Evolutionary conservation across 2,888 invertebrate species (phyloP), one percentile per base, ranked within the genome.

Genomic region (Cloeon dipterum): DNA sequence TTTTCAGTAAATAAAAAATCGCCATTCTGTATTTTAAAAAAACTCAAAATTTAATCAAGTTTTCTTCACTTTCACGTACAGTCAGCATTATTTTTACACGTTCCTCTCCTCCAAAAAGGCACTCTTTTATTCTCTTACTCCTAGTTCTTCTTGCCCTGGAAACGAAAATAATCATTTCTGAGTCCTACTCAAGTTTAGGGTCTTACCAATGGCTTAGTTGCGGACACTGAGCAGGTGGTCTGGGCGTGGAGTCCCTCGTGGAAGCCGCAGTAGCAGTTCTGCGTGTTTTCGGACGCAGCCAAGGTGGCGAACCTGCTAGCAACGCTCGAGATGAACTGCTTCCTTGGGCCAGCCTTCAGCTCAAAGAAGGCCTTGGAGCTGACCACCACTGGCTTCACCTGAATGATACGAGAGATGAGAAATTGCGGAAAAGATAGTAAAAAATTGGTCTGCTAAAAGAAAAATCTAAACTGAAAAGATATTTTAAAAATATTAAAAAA

Each of bases 291-390:
- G 11, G 45, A 46, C n/a, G 46, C 44, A 17, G 57, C 45, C 23
- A 50, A 49, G 18, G 53, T 52, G 20, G 46, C 51, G 35, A 59
- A 46, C 41, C 51, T 50, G 39, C 50, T 50, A 2, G 55, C 51
- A 3, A 49, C 47, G 4, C 69, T 59, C 46, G 65, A 63, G 19
- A 69, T 44, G 56, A 62, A 73, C 52, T 67, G 65, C 52, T 71
- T 70, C 56, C 64, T 67, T 43, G 66, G 65, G 10, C 58, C 64
- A 1, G 63, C 55, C 47, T 66, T 65, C 2, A 40, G 25, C n/a
- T 55, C 55, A 37, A 58, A 42, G 62, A 68, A 72, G 54, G 68
- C 70, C 41, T 60, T 59, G 3, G 67, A 55, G 5, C 71, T 70
- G 57, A 76, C 73, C n/a, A 29, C 29, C n/a, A n/a, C n/a, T 5